Evolutionary conservation across 2,113 vertebrate genomes (phyloP).

Genomic region (Melierax canorus): DNA sequence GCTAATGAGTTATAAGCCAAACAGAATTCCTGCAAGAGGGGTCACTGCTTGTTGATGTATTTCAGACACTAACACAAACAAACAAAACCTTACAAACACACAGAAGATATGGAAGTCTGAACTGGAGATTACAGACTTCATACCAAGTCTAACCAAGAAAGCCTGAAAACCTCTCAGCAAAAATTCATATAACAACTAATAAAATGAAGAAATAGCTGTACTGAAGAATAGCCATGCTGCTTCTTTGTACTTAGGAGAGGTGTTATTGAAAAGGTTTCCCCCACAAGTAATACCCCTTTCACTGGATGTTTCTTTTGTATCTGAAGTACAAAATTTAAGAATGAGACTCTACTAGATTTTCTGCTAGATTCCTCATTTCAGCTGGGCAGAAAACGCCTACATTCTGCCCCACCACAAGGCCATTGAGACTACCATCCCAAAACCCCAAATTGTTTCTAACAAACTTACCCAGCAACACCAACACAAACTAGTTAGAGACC

Average conservation of each 20-base stretch:
- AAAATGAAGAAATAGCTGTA: neutral
- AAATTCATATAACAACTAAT: neutral
- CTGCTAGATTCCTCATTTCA: neutral
- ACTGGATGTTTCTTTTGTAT: neutral
- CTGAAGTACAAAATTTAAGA: neutral
- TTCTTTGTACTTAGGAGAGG: neutral
- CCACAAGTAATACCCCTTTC: neutral
- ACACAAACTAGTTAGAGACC: neutral
- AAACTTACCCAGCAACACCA: neutral
- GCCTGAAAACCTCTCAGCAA: neutral
- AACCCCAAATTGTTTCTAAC: neutral
- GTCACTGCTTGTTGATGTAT: neutral
- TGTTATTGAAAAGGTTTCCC: neutral
- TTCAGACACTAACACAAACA: neutral
- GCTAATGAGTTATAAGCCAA: neutral
- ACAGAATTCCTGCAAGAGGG: neutral
- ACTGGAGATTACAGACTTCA: neutral
- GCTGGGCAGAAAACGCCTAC: neutral
- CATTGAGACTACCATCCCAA: neutral
- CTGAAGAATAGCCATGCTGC: neutral
- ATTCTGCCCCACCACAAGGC: neutral
- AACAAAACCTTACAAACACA: neutral
- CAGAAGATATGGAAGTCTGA: neutral
- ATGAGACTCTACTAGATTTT: neutral
- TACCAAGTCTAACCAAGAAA: neutral